phyloP scores from a whole-genome alignment of 2,113 vertebrate species.

The Paralichthys olivaceus region DNA sequence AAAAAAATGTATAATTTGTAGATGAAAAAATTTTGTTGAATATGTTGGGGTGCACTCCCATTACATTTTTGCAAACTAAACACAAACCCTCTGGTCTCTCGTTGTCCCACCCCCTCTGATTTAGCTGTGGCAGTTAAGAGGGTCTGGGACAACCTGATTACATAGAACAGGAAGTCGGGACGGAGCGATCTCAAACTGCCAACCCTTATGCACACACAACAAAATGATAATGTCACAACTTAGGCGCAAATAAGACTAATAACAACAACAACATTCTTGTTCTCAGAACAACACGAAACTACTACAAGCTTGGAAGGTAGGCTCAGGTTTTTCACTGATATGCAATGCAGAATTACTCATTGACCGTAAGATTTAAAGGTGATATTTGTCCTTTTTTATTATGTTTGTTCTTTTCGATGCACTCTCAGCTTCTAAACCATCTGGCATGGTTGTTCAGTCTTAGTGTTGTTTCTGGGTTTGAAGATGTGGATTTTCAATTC shows the following conservation, averaged over 20 bases:
- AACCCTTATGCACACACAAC: slow-evolving; percentile 44
- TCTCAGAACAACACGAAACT: slow-evolving; percentile 1
- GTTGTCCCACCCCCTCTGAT: slow-evolving; percentile 55
- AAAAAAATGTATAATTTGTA: background rate
- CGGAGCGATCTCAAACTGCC: slow-evolving; percentile 76
- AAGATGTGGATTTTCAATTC: too few species aligned
- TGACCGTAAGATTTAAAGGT: background rate
- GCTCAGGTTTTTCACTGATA: background rate
- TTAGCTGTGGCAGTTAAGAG: slow-evolving; percentile 63
- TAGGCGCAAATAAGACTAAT: slow-evolving; percentile 44
- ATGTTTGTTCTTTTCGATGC: background rate
- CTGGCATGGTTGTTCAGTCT: too few species aligned
- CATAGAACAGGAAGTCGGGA: slow-evolving; percentile 76
- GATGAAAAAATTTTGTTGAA: slow-evolving; percentile 5
- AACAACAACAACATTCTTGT: slow-evolving; percentile 23
- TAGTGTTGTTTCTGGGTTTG: too few species aligned
- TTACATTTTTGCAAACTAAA: slow-evolving; percentile 11
- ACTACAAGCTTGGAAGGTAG: slow-evolving; percentile 52
- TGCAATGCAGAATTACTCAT: background rate
- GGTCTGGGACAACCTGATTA: slow-evolving; percentile 80
- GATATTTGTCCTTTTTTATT: background rate
- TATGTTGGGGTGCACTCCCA: slow-evolving; percentile 8
- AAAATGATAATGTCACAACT: slow-evolving; percentile 69
- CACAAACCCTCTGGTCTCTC: background rate
- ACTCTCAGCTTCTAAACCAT: background rate